Percentiles rank a stretch among this genome's conserved stretches.
Conservation (phyloP, 2,888 invertebrate species). For the Deilephila elpenor region DNA sequence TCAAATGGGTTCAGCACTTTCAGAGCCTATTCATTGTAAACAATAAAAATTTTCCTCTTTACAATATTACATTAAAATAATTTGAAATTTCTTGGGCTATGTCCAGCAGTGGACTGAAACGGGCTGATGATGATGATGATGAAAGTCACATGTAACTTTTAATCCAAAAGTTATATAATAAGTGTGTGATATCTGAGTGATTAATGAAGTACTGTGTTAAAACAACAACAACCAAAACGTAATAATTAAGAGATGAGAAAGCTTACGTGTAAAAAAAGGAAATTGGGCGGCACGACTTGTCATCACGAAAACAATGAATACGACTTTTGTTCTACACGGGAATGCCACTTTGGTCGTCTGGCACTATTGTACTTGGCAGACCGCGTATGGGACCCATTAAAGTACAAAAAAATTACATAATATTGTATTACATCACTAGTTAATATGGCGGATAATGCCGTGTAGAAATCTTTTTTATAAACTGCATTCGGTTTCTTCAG, state of each 20-base stretch:
- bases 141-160: no score
- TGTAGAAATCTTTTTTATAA: conserved; percentile 14
- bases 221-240: not conserved
- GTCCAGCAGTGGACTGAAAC: no score
- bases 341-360: conserved; percentile 13
- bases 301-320: conserved; percentile 11
- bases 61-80: no score
- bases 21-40: no score
- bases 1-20: no score
- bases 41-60: no score
- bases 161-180: no score
- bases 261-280: not conserved
- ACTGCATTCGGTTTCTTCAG: conserved; percentile 41
- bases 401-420: conserved; percentile 13
- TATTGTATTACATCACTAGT: conserved; percentile 16
- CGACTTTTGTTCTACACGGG: conserved; percentile 23
- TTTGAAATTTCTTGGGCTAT: no score
- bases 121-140: no score
- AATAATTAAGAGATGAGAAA: not conserved
- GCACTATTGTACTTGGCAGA: conserved; percentile 17
- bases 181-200: no score
- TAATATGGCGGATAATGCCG: conserved; percentile 7
- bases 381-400: conserved; percentile 1
- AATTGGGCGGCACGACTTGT: not conserved
- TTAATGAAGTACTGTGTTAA: not conserved